These are phyloP conservation scores for Psittacula cyanocephala DNA, from an alignment of 2,113 vertebrate genomes.

Conservation along the genomic window DNA sequence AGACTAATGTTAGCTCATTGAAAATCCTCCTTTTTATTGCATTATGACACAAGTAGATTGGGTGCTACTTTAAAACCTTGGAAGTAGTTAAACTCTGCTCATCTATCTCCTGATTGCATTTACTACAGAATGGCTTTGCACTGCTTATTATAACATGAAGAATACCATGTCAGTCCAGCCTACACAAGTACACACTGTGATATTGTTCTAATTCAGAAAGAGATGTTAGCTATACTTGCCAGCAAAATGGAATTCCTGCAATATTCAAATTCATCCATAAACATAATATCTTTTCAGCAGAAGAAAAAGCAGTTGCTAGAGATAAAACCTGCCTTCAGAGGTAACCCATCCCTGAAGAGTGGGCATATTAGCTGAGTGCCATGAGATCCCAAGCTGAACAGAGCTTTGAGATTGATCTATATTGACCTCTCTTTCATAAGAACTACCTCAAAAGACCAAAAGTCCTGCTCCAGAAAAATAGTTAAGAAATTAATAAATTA, in stretches of 20 bases:
- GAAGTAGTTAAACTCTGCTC: neutral
- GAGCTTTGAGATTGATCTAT: neutral
- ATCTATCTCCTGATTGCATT: neutral
- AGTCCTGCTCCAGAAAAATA: neutral
- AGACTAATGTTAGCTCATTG: neutral
- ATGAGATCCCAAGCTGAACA: neutral
- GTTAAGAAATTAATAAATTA: neutral
- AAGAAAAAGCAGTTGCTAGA: neutral
- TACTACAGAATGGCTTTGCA: neutral
- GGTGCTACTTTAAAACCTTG: neutral
- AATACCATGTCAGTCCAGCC: neutral
- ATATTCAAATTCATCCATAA: neutral
- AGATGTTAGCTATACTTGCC: neutral
- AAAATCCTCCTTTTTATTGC: neutral
- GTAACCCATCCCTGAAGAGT: neutral
- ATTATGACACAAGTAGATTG: neutral
- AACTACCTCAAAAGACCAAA: neutral
- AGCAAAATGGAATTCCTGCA: neutral
- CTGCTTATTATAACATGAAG: neutral
- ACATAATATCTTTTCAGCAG: neutral
- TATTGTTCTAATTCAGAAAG: neutral
- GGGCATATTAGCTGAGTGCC: neutral
- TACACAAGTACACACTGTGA: neutral
- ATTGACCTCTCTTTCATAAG: neutral
- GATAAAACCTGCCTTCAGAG: neutral